Percentiles rank a stretch among this genome's conserved stretches.
phyloP scores from a whole-genome alignment of 1,140 invertebrate species.

The Capitella teleta region DNA sequence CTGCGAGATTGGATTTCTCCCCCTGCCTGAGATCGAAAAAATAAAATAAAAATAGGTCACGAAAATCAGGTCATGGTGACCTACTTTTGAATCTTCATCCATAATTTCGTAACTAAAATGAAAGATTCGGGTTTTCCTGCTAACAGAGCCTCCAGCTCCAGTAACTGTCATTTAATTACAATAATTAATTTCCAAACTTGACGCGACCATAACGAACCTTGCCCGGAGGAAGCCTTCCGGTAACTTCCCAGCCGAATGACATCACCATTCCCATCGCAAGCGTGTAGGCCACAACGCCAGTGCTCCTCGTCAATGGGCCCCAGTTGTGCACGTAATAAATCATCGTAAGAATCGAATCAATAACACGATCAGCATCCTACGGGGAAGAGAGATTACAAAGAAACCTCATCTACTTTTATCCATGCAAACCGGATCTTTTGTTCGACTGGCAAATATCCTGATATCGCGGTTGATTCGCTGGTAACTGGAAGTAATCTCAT shows the following conservation, averaged over 20 bases:
- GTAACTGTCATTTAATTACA: slow-evolving; percentile 16
- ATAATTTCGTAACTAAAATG: slow-evolving; percentile 30
- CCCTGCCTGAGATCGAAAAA: too few relatives aligned
- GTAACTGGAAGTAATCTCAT: too few relatives aligned
- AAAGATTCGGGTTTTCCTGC: slow-evolving; percentile 37
- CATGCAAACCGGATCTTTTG: too few relatives aligned
- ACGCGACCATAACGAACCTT: slow-evolving; percentile 17
- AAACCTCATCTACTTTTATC: too few relatives aligned
- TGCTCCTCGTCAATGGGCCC: slow-evolving; percentile 28
- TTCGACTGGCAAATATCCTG: too few relatives aligned
- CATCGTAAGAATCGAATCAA: slow-evolving; percentile 26
- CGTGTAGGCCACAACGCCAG: slow-evolving; percentile 31
- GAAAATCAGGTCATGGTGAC: too few relatives aligned
- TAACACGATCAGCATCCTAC: slow-evolving; percentile 23
- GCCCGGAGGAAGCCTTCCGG: slow-evolving; percentile 26
- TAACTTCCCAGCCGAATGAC: slow-evolving; percentile 28
- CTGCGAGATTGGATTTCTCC: too few relatives aligned
- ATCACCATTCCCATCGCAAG: slow-evolving; percentile 28
- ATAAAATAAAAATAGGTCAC: too few relatives aligned
- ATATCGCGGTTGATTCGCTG: too few relatives aligned
- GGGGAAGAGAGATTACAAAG: too few relatives aligned
- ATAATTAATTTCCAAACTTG: neutral
- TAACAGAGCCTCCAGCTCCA: slow-evolving; percentile 35
- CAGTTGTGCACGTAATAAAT: slow-evolving; percentile 35
- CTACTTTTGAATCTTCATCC: slow-evolving; percentile 34